Evolutionary conservation across 2,888 invertebrate genomes (phyloP).

Genomic region (Trisateles emortualis): DNA sequence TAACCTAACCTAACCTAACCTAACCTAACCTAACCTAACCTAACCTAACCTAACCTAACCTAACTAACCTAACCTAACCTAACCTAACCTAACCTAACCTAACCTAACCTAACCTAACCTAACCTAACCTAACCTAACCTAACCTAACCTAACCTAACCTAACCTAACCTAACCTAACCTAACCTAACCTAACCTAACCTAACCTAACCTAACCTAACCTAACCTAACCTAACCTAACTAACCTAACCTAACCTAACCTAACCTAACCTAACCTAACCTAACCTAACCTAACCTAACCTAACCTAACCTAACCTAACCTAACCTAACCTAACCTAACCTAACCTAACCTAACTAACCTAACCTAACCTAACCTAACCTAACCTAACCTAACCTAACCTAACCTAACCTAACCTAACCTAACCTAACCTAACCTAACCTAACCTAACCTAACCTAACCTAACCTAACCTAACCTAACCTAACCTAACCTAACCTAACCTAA

Average conservation of each 20-base stretch:
- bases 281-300: slow-evolving; percentile 33
- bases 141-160: slow-evolving; percentile 24
- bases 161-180: slow-evolving; percentile 23
- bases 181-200: slow-evolving; percentile 18
- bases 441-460: slow-evolving; percentile 20
- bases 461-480: slow-evolving; percentile 14
- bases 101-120: slow-evolving; percentile 33
- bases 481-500: slow-evolving; percentile 19
- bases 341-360: slow-evolving; percentile 31
- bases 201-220: slow-evolving; percentile 37
- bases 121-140: slow-evolving; percentile 36
- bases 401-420: slow-evolving; percentile 25
- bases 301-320: slow-evolving; percentile 34
- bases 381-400: slow-evolving; percentile 30
- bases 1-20: slow-evolving; percentile 9
- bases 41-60: slow-evolving; percentile 19
- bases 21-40: slow-evolving; percentile 12
- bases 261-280: slow-evolving; percentile 23
- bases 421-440: slow-evolving; percentile 35
- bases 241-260: slow-evolving; percentile 28
- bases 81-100: slow-evolving; percentile 36
- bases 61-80: slow-evolving; percentile 29
- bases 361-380: slow-evolving; percentile 31
- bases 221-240: slow-evolving; percentile 31
- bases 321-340: slow-evolving; percentile 37